A percentile compares a stretch with the other conserved stretches of the same genome.
phyloP scores from a whole-genome alignment of 2,888 invertebrate genomes.

The Microctonus hyperodae region DNA sequence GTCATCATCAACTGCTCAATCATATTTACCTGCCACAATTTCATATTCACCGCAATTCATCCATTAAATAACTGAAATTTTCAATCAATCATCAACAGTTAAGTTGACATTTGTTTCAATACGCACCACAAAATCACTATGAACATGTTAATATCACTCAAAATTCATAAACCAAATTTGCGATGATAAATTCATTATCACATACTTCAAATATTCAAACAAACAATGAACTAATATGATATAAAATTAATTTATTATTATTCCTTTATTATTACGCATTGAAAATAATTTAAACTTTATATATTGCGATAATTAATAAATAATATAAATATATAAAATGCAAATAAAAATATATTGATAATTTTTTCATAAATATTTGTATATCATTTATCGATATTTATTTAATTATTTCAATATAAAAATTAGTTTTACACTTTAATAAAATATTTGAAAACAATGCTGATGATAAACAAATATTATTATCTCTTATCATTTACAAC shows the following conservation, averaged over 20 bases:
- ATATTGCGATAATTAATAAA: background rate
- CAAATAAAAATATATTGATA: too few relatives aligned
- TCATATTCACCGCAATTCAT: slow-evolving; percentile 54
- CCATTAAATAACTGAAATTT: slow-evolving; percentile 49
- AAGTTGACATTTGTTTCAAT: slow-evolving; percentile 5
- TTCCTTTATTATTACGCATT: background rate
- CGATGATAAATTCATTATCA: background rate
- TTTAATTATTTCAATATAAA: too few relatives aligned
- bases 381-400: too few relatives aligned
- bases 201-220: background rate
- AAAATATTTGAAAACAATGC: too few relatives aligned
- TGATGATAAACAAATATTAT: too few relatives aligned
- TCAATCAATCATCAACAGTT: background rate
- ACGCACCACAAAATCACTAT: slow-evolving; percentile 47
- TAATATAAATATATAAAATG: too few relatives aligned
- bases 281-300: background rate
- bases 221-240: background rate
- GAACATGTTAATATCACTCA: slow-evolving; percentile 42
- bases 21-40: slow-evolving; percentile 44
- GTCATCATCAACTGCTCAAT: background rate
- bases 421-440: too few relatives aligned
- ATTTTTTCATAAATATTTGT: too few relatives aligned
- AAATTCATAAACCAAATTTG: background rate
- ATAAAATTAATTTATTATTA: background rate
- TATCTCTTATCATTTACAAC: too few relatives aligned